These are phyloP conservation scores for Peromyscus leucopus DNA, from an alignment of 2,113 vertebrate species.

Conservation along the genomic window DNA sequence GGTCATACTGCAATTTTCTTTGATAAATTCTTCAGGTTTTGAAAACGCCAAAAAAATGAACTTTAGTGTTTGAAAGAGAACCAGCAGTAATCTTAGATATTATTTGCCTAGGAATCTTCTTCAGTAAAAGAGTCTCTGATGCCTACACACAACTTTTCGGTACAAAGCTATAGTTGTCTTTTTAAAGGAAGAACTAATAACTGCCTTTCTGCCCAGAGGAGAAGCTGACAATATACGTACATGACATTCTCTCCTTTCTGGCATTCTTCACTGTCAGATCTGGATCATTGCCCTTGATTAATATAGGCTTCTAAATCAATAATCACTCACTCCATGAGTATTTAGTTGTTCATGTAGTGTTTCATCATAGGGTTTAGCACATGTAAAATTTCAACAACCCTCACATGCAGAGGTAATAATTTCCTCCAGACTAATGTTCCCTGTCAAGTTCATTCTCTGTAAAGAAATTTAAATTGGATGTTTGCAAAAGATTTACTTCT, in stretches of 20 bases:
- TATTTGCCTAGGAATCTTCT: background rate
- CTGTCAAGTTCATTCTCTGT: background rate
- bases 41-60: background rate
- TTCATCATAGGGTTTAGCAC: background rate
- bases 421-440: background rate
- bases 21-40: background rate
- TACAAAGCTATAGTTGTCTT: background rate
- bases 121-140: background rate
- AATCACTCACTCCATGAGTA: background rate
- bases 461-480: background rate
- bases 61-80: background rate
- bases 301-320: slow-evolving; percentile 51
- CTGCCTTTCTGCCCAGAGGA: background rate
- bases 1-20: background rate
- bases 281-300: background rate
- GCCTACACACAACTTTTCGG: background rate
- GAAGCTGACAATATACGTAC: background rate
- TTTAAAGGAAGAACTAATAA: background rate
- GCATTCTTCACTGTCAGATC: background rate
- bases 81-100: background rate
- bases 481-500: background rate
- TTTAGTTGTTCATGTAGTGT: background rate
- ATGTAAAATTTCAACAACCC: slow-evolving; percentile 13
- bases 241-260: background rate
- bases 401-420: background rate